These are phyloP conservation scores for Apocheima hispidaria DNA, from an alignment of 2,888 invertebrate species.

Conservation along the genomic window DNA sequence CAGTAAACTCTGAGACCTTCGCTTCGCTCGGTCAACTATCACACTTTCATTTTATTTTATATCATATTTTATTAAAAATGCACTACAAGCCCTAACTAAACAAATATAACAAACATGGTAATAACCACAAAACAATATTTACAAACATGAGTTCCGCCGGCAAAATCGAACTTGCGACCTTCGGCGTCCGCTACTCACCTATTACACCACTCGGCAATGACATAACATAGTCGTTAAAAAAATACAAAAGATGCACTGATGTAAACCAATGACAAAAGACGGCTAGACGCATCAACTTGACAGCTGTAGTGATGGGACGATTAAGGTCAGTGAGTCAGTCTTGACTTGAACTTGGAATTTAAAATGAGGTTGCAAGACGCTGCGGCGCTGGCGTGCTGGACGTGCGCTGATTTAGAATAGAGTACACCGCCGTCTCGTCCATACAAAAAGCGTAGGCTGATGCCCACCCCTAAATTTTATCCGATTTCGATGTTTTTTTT, in stretches of 20 bases:
- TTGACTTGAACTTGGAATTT: conserved; percentile 22
- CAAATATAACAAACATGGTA: background rate
- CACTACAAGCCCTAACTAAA: background rate
- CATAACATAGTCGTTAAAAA: conserved; percentile 19
- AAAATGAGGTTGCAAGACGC: background rate
- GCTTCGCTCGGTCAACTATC: too few relatives aligned
- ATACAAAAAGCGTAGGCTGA: too few relatives aligned
- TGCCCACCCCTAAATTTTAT: too few relatives aligned
- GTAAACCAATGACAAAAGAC: conserved; percentile 21
- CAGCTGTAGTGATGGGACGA: conserved; percentile 26
- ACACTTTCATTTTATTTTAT: too few relatives aligned
- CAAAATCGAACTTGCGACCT: conserved; percentile 19
- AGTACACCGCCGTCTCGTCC: too few relatives aligned
- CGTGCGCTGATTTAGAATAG: too few relatives aligned
- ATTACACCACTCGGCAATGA: conserved; percentile 18
- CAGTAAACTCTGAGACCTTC: too few relatives aligned
- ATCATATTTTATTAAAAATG: too few relatives aligned
- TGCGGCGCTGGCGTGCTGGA: background rate
- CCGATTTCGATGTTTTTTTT: too few relatives aligned
- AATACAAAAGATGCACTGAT: conserved; percentile 31
- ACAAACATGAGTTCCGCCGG: background rate
- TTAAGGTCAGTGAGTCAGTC: conserved; percentile 14
- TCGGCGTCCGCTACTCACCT: conserved; percentile 3
- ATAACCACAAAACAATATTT: background rate
- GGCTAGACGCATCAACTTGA: conserved; percentile 24